These are phyloP conservation scores for Montipora foliosa DNA, from an alignment of 64 coral and sea anemone species.

Conservation along the genomic window DNA sequence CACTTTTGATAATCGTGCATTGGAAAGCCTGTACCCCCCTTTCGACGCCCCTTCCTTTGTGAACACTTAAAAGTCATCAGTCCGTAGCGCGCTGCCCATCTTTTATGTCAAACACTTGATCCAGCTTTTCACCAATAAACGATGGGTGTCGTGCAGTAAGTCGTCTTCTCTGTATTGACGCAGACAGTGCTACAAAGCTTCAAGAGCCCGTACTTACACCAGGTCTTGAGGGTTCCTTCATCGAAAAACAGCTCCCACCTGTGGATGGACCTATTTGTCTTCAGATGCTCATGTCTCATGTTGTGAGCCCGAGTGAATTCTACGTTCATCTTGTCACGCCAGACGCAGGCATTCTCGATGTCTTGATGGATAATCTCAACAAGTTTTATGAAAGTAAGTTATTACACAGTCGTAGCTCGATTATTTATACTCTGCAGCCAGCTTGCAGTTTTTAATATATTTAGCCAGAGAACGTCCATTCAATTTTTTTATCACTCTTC, in stretches of 20 bases:
- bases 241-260: conserved; percentile 6
- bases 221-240: conserved; percentile 12
- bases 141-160: too few relatives aligned
- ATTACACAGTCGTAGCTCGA: not conserved
- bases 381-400: conserved; percentile 60
- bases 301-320: conserved; percentile 86
- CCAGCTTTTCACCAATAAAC: too few relatives aligned
- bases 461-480: too few relatives aligned
- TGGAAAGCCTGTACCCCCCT: too few relatives aligned
- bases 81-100: too few relatives aligned
- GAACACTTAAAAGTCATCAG: too few relatives aligned
- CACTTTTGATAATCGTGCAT: too few relatives aligned
- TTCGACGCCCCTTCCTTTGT: too few relatives aligned
- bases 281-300: conserved; percentile 86
- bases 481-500: too few relatives aligned
- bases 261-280: conserved; percentile 46
- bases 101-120: too few relatives aligned
- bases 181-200: not conserved
- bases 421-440: too few relatives aligned
- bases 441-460: too few relatives aligned
- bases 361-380: conserved; percentile 75
- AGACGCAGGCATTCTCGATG: conserved; percentile 79
- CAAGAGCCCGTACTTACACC: not conserved
- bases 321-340: conserved; percentile 95
- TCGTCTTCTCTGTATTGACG: not conserved